Base-by-base conservation (phyloP, 2,888 invertebrate genomes). In the Cryptops parisi region DNA sequence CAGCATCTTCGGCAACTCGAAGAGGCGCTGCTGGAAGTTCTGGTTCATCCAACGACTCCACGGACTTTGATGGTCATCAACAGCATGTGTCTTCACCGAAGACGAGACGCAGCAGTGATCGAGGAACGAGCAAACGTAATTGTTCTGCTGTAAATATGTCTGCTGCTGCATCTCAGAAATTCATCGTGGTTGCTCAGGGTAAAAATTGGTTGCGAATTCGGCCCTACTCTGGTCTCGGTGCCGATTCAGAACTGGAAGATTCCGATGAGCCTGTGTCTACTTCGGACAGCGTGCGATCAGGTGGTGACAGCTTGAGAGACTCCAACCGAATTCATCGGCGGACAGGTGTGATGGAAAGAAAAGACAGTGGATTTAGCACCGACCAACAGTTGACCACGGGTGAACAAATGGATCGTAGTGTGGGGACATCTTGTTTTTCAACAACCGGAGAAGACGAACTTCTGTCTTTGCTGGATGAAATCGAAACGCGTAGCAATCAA, bases 361-460 rank as follows among this genome's bases (percentile, higher is more conserved):
- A 82, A 65, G 89, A 89, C 72, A 87, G 87, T 47, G 89, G 88
- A 53, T 89, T 89, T 73, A 87, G 87, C 69, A 87, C 88, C 56
- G 88, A 88, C 71, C 85, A 86, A 81, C 64, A 57, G 54, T n/a
- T n/a, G n/a, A n/a, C n/a, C n/a, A 19, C 38, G 12, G 47, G 22
- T 24, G 5, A 33, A n/a, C 15, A 52, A 49, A 39, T 54, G 43
- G 44, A 52, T 19, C 69, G 71, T 62, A 74, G 64, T 53, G 70
- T 70, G 67, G 57, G 55, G 55, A 64, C 67, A 53, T 68, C 19
- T 60, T 64, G 3, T 61, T 59, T 67, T 47, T 25, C 25, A 33
- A 52, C 23, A 27, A 50, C 22, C 46, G 17, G 12, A 2, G 49
- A 53, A 22, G 56, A 56, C 26, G 56, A 56, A 33, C 47, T 89